phyloP scores from a whole-genome alignment of 2,888 invertebrate genomes.

The Melanargia galathea region DNA sequence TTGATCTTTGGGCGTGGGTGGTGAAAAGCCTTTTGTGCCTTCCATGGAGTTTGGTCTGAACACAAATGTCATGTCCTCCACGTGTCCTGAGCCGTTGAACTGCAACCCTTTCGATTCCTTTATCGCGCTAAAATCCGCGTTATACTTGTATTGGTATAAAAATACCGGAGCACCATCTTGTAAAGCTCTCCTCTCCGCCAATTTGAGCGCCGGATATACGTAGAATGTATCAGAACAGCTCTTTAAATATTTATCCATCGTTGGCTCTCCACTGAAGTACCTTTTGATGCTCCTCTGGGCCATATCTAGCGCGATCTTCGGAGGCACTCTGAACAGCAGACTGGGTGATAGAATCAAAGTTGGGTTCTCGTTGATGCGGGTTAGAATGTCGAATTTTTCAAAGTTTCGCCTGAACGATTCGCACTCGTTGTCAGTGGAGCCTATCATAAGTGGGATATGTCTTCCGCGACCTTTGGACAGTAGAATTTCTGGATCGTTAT shows the following conservation, averaged over 20 bases:
- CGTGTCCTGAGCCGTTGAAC: conserved; percentile 80
- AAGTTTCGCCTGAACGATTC: conserved; percentile 60
- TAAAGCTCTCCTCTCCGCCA: conserved; percentile 49
- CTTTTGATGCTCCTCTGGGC: conserved; percentile 47
- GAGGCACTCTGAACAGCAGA: conserved; percentile 48
- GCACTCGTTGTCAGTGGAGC: conserved; percentile 66
- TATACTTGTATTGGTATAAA: conserved; percentile 79
- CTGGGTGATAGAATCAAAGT: conserved; percentile 51
- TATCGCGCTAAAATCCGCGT: conserved; percentile 71
- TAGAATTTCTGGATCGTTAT: conserved; percentile 61
- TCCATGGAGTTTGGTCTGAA: conserved; percentile 64
- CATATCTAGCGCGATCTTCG: conserved; percentile 43
- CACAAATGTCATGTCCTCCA: conserved; percentile 82
- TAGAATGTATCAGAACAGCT: conserved; percentile 60
- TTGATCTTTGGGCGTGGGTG: conserved; percentile 46
- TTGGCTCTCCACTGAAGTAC: conserved; percentile 55
- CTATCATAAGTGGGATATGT: conserved; percentile 62
- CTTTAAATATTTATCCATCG: conserved; percentile 54
- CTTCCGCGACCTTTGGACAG: conserved; percentile 57
- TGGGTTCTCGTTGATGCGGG: conserved; percentile 49
- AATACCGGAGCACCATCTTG: conserved; percentile 67
- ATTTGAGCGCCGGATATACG: conserved; percentile 60
- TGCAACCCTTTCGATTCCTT: conserved; percentile 61
- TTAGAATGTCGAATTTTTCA: conserved; percentile 53
- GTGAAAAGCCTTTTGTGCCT: conserved; percentile 40